Base-by-base conservation (phyloP, 2,113 vertebrate species). In the Solea senegalensis region DNA sequence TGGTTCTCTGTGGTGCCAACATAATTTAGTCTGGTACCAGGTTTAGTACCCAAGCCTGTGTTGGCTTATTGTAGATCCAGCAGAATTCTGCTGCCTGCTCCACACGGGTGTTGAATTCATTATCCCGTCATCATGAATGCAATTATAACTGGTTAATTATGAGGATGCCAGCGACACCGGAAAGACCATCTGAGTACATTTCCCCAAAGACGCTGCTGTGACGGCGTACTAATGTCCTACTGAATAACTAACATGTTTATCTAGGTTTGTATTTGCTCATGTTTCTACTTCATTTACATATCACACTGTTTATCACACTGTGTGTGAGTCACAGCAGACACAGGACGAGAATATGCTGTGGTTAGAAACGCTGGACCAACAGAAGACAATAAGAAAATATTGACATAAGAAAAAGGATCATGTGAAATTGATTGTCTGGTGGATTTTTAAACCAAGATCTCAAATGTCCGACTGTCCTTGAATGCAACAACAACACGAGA, bases 101-200 rank as follows among this genome's bases (percentile, higher is more conserved):
- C n/a, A 40, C 54, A 57, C 49, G 65, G 46, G 21, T 52, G 13
- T 53, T 56, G 56, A 70, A 82, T 65, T 69, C 64, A 52, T 67
- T 67, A 71, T 65, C 39, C 27, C n/a, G 54, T 55, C n/a, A 15
- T 56, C 48, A 55, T 64, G 27, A 76, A 64, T 8, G 41, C 9
- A 72, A 65, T 83, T 67, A 74, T 57, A 46, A 10, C n/a, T 34
- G 26, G 65, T 71, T 80, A 71, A 76, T 83, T 63, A 73, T 27
- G 44, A 27, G 12, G 48, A 71, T 71, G 62, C 67, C 48, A 45
- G 56, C 14, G 39, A 49, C 50, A 78, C 70, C 50, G 57, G 60
- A 46, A 69, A 69, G 68, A 52, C 72, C 80, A 70, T 73, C 14
- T 65, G 61, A 51, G 54, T 52, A 66, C 53, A 53, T 72, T 45